Evolutionary conservation across 2,113 vertebrate species (phyloP).

Genomic region (Polypterus senegalus): DNA sequence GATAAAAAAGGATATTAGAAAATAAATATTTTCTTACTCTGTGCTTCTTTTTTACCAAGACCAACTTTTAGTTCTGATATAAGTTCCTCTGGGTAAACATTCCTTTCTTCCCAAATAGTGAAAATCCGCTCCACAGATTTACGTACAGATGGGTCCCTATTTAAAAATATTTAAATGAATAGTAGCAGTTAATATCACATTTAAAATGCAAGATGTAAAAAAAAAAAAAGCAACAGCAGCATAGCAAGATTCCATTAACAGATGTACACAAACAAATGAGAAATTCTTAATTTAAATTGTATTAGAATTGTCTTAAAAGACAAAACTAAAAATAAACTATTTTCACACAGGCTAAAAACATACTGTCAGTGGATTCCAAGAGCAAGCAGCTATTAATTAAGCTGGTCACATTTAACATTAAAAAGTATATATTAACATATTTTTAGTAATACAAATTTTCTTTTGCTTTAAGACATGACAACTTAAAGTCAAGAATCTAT

Average conservation of each 20-base stretch:
- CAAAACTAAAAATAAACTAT: no score
- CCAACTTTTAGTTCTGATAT: conserved; percentile 67
- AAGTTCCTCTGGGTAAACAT: conserved; percentile 82
- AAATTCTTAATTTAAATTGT: neutral
- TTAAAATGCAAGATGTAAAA: neutral
- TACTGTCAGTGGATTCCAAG: no score
- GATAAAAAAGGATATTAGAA: neutral
- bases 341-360: no score
- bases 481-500: no score
- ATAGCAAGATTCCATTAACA: no score
- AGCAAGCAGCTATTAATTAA: no score
- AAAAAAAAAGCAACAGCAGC: neutral
- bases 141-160: conserved; percentile 79
- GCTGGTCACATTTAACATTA: no score
- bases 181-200: no score
- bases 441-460: no score
- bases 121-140: conserved; percentile 90
- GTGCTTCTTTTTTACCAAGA: conserved; percentile 45
- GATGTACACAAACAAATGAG: neutral
- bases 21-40: conserved; percentile 23
- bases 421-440: no score
- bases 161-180: no score
- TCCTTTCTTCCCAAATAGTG: conserved; percentile 92
- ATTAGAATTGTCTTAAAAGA: neutral
- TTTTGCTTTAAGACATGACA: no score